These are phyloP conservation scores for Bovichtus diacanthus DNA, from an alignment of 2,797 vertebrate species.

Conservation along the genomic window DNA sequence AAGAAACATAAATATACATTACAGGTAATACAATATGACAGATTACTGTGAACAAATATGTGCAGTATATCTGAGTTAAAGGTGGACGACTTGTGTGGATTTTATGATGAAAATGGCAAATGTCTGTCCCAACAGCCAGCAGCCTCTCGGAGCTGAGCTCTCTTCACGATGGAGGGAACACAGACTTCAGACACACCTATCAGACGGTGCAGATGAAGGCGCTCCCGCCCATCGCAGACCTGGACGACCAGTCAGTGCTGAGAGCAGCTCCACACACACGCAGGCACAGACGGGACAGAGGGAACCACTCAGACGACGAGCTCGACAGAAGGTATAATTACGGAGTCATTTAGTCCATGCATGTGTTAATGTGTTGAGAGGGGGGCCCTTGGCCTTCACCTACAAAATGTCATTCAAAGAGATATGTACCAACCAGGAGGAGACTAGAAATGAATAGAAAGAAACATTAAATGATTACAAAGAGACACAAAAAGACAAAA, in stretches of 20 bases:
- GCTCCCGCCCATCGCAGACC: constrained; percentile 87
- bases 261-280: constrained; percentile 53
- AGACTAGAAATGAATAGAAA: too few relatives aligned
- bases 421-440: too few relatives aligned
- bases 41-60: too few relatives aligned
- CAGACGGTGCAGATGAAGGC: constrained; percentile 91
- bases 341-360: not conserved
- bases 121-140: constrained; percentile 78
- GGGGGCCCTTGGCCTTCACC: too few relatives aligned
- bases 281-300: constrained; percentile 61
- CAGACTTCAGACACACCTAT: constrained; percentile 90
- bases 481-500: too few relatives aligned
- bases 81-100: too few relatives aligned
- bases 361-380: not conserved
- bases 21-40: too few relatives aligned
- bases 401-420: too few relatives aligned
- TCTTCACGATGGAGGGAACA: constrained; percentile 89
- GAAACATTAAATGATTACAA: too few relatives aligned
- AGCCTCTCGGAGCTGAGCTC: constrained; percentile 98
- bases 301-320: constrained; percentile 78
- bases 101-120: not conserved
- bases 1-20: too few relatives aligned
- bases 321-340: constrained; percentile 76
- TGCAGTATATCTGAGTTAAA: too few relatives aligned
- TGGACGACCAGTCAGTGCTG: constrained; percentile 81